Percentiles rank a stretch among this genome's conserved stretches.
Evolutionary conservation across 2,797 vertebrate genomes (phyloP).

Genomic region (Kryptolebias ocellatus): DNA sequence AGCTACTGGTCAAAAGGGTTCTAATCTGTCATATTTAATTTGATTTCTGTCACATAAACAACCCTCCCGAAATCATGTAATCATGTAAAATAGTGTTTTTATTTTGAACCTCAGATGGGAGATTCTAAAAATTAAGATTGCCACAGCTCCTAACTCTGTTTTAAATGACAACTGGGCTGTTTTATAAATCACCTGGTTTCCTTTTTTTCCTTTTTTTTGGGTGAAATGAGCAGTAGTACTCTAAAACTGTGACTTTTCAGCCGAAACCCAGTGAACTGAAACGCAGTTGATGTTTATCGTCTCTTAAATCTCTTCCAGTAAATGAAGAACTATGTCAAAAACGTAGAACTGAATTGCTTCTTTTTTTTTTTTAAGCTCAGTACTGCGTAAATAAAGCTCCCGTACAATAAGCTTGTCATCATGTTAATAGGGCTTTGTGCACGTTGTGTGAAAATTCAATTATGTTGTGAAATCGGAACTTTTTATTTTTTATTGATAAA

Average conservation of each 20-base stretch:
- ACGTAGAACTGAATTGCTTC: neutral
- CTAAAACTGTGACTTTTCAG: neutral
- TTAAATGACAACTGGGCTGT: too few relatives aligned
- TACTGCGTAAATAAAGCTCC: neutral
- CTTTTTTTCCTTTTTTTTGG: neutral
- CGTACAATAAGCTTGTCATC: neutral
- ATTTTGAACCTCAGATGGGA: too few relatives aligned
- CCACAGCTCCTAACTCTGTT: too few relatives aligned
- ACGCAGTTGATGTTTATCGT: neutral
- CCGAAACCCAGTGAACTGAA: neutral
- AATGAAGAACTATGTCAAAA: too few relatives aligned
- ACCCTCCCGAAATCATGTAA: too few relatives aligned
- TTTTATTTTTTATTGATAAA: slow-evolving; percentile 12
- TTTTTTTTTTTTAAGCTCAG: neutral
- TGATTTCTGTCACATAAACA: too few relatives aligned
- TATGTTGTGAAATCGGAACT: slow-evolving; percentile 28
- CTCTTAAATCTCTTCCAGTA: too few relatives aligned
- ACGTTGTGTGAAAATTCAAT: slow-evolving; percentile 40
- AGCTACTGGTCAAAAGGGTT: too few relatives aligned
- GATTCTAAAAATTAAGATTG: too few relatives aligned
- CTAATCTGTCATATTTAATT: too few relatives aligned
- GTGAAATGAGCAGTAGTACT: neutral
- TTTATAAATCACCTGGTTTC: neutral
- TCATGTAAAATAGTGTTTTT: too few relatives aligned
- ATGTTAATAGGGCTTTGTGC: slow-evolving; percentile 14